Evolutionary conservation across 2,113 vertebrate genomes (phyloP), one percentile per base, ranked within the genome.

Genomic region (Junco hyemalis): DNA sequence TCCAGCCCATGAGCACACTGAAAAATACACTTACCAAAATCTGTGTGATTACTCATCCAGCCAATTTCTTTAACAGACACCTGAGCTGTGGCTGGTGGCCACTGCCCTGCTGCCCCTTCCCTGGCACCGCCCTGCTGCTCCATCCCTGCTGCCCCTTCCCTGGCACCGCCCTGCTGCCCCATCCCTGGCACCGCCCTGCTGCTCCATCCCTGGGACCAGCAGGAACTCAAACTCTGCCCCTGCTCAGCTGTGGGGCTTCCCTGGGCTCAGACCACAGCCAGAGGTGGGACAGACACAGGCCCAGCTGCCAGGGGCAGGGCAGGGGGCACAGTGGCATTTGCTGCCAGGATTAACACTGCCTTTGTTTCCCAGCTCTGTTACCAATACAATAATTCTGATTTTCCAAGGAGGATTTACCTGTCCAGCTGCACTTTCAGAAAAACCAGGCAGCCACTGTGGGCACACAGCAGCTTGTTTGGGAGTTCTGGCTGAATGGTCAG

Each of bases 261-360:
- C 92, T 7, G 45, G 78, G 63, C 11, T 56, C 73, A 68, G 78
- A n/a, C 50, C 1, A 0, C 6, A 61, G 29, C 0, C 0, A 76
- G 6, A 63, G 28, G 57, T 7, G 1, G 24, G 7, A 26, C 59
- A 60, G 35, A 51, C 20, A 24, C 26, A 23, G 21, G 36, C 24
- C 53, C 65, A 93, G 61, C 82, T 92, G 83, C 71, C 40, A 28
- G 0, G 40, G 40, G 40, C 40, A 40, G 0, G 38, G 20, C 26
- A n/a, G 3, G 3, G 5, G 20, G 6, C 1, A 3, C n/a, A 38
- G 14, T 18, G 14, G 0, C 8, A 13, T 33, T 65, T 45, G 24
- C 17, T 53, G 11, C 15, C 21, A 40, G 28, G 79, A 79, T 33
- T 60, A 13, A 29, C 56, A 56, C 4, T 21, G 13, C 13, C 6